These are phyloP conservation scores for Strix uralensis DNA, from an alignment of 2,113 vertebrate genomes.

Conservation along the genomic window DNA sequence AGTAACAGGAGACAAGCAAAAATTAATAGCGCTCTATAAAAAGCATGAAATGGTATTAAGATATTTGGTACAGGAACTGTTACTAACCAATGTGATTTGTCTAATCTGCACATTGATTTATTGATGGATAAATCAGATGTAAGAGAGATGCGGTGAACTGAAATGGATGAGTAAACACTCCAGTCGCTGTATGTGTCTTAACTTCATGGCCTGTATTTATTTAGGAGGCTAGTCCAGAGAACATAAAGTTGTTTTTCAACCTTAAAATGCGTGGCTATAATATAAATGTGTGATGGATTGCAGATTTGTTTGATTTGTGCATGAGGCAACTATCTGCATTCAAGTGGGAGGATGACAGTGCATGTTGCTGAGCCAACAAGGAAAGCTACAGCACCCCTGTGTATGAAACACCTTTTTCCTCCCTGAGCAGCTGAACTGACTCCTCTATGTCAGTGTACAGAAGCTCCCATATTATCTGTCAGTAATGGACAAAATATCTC, in stretches of 20 bases:
- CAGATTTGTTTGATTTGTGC: neutral
- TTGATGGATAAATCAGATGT: neutral
- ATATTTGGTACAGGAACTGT: neutral
- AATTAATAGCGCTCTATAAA: neutral
- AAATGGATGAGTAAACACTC: neutral
- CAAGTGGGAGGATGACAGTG: neutral
- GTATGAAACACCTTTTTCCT: neutral
- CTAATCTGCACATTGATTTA: neutral
- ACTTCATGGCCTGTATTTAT: neutral
- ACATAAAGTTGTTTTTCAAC: neutral
- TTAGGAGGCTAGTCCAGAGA: neutral
- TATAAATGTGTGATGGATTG: neutral
- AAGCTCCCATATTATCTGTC: neutral
- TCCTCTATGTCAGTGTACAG: accelerated
- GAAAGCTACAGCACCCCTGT: neutral
- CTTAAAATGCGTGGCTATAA: neutral
- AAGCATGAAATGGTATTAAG: neutral
- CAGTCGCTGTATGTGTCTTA: accelerated
- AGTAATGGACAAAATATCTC: neutral
- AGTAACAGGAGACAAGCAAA: neutral
- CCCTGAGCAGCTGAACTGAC: neutral
- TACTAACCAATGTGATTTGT: neutral
- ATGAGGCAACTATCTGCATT: neutral
- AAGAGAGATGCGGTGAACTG: neutral
- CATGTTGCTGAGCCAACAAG: neutral